These are phyloP conservation scores for Troides oblongomaculatus DNA, from an alignment of 2,888 invertebrate species.

Conservation along the genomic window DNA sequence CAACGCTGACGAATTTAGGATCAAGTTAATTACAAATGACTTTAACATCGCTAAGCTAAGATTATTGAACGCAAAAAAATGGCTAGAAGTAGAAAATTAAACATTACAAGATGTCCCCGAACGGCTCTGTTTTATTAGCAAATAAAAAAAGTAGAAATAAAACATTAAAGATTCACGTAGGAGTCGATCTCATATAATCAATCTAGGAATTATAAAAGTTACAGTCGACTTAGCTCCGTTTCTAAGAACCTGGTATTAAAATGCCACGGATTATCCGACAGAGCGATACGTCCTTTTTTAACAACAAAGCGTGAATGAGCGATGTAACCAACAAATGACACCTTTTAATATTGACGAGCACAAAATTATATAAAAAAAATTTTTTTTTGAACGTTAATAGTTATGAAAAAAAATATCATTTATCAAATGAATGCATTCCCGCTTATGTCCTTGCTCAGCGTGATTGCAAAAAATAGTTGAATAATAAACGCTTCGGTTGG, in stretches of 20 bases:
- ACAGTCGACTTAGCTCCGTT: slow-evolving; percentile 48
- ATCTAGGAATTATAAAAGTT: slow-evolving; percentile 49
- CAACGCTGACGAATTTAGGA: slow-evolving; percentile 64
- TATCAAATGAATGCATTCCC: slow-evolving; percentile 77
- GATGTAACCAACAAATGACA: slow-evolving; percentile 53
- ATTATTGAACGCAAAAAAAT: slow-evolving; percentile 40
- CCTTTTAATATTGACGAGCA: slow-evolving; percentile 62
- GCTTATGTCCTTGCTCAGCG: slow-evolving; percentile 75
- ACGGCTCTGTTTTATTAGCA: slow-evolving; percentile 42
- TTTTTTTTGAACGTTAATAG: slow-evolving; percentile 36
- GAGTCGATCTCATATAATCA: slow-evolving; percentile 53
- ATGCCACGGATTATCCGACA: slow-evolving; percentile 25
- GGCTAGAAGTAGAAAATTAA: slow-evolving; percentile 42
- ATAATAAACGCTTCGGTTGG: slow-evolving; percentile 73
- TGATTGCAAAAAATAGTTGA: slow-evolving; percentile 77
- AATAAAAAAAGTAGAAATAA: slow-evolving; percentile 40
- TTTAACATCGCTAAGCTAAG: slow-evolving; percentile 47
- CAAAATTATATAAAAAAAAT: slow-evolving; percentile 57
- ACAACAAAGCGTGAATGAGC: slow-evolving; percentile 53
- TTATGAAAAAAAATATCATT: slow-evolving; percentile 68
- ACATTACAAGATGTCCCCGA: slow-evolving; percentile 48
- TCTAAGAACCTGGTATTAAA: slow-evolving; percentile 28
- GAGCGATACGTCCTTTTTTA: slow-evolving; percentile 42
- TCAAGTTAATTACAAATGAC: slow-evolving; percentile 59
- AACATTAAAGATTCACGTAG: slow-evolving; percentile 38